These are phyloP conservation scores for Stigmatopora argus DNA, from an alignment of 2,113 vertebrate species.

Conservation along the genomic window DNA sequence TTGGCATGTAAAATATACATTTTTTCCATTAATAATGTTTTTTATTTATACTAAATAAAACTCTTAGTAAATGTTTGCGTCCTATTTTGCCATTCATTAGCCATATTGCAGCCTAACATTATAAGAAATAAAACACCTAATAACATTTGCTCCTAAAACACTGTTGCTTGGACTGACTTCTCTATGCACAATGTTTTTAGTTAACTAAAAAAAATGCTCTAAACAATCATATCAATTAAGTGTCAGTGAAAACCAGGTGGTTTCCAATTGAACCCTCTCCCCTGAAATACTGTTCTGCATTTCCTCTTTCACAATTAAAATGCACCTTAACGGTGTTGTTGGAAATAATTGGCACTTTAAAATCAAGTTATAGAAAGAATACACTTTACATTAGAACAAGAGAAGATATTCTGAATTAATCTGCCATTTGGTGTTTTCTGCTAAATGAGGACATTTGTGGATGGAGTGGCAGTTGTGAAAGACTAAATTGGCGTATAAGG, in stretches of 20 bases:
- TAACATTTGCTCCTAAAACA: slow-evolving; percentile 77
- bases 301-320: slow-evolving; percentile 35
- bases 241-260: slow-evolving; percentile 76
- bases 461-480: slow-evolving; percentile 24
- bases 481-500: slow-evolving; percentile 51
- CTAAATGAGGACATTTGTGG: slow-evolving; percentile 15
- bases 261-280: slow-evolving; percentile 52
- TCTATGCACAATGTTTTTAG: slow-evolving; percentile 81
- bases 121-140: slow-evolving; percentile 79
- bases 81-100: slow-evolving; percentile 80
- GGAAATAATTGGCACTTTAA: slow-evolving; percentile 74
- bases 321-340: slow-evolving; percentile 70
- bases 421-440: slow-evolving; percentile 28
- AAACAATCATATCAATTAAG: slow-evolving; percentile 76
- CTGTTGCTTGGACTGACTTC: slow-evolving; percentile 75
- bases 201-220: slow-evolving; percentile 87
- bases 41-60: slow-evolving; percentile 91
- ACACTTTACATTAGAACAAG: slow-evolving; percentile 67
- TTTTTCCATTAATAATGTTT: slow-evolving; percentile 73
- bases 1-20: slow-evolving; percentile 92
- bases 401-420: slow-evolving; percentile 60
- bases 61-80: slow-evolving; percentile 74
- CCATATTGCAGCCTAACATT: slow-evolving; percentile 78
- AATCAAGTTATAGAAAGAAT: slow-evolving; percentile 72
- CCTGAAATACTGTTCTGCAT: slow-evolving; percentile 43